These are phyloP conservation scores for Lepisosteus osseus DNA, from an alignment of 2,113 vertebrate genomes.

Conservation along the genomic window DNA sequence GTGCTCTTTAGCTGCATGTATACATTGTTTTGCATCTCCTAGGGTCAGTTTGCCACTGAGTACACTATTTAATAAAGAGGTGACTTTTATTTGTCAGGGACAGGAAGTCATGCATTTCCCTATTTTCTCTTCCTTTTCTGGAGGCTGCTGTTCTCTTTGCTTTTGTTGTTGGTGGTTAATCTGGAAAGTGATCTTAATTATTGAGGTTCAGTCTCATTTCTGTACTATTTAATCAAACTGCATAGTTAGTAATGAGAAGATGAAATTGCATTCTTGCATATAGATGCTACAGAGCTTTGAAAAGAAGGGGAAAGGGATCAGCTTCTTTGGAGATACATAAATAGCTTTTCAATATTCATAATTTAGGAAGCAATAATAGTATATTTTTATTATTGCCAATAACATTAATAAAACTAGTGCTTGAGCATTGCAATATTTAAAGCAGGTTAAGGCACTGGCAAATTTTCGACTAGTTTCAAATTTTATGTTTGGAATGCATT, in stretches of 20 bases:
- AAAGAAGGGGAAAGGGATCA: constrained; percentile 8
- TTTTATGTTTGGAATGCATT: constrained; percentile 13
- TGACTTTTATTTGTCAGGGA: constrained; percentile 47
- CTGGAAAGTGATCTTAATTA: constrained; percentile 78
- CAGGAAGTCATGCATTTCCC: constrained; percentile 60
- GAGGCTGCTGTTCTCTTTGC: constrained; percentile 54
- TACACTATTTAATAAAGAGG: constrained; percentile 51
- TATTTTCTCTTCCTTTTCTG: constrained; percentile 58
- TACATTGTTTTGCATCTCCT: constrained; percentile 31
- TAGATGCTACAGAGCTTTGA: constrained; percentile 55
- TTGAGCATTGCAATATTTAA: constrained; percentile 16
- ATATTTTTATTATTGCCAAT: constrained; percentile 11
- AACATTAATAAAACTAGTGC: neutral
- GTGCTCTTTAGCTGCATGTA: constrained; percentile 20
- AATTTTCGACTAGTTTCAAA: constrained; percentile 5
- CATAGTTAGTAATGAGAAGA: constrained; percentile 70
- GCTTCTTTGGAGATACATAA: constrained; percentile 15
- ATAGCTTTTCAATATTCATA: neutral
- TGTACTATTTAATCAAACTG: constrained; percentile 69
- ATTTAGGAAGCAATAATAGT: neutral
- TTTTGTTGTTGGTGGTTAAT: constrained; percentile 73
- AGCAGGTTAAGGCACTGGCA: constrained; percentile 9
- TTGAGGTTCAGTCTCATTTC: constrained; percentile 62
- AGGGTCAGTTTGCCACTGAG: constrained; percentile 42
- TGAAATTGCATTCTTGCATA: constrained; percentile 55